Percentiles rank a stretch among this genome's conserved stretches.
phyloP scores from a whole-genome alignment of 2,797 vertebrate species.

The Megaceryle alcyon region DNA sequence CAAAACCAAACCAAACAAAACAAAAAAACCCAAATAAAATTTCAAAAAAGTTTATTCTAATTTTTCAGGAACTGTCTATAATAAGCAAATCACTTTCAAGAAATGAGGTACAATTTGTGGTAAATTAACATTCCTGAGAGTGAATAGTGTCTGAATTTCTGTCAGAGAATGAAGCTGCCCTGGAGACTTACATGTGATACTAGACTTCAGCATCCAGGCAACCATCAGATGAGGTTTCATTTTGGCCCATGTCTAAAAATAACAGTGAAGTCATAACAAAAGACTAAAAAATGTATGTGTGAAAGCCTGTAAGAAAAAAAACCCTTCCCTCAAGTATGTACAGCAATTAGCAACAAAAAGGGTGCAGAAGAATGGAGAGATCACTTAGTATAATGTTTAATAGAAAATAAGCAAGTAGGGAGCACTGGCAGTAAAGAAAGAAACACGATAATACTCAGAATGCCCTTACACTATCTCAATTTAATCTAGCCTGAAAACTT shows the following conservation, averaged over 20 bases:
- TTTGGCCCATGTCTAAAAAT: background rate
- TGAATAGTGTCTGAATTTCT: background rate
- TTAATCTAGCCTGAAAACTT: conserved; percentile 43
- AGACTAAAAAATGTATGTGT: background rate
- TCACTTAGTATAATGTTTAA: background rate
- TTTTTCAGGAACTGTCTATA: background rate
- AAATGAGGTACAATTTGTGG: conserved; percentile 17
- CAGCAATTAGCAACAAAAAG: conserved; percentile 3
- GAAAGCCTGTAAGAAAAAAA: background rate
- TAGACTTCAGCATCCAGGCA: background rate
- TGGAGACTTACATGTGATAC: background rate
- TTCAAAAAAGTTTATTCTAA: background rate
- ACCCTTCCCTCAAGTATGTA: background rate
- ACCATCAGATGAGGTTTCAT: background rate
- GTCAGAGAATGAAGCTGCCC: background rate
- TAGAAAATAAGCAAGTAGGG: background rate
- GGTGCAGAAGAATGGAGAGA: background rate
- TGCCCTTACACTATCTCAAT: background rate
- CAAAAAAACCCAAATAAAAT: background rate
- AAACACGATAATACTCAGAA: background rate
- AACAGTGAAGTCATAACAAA: background rate
- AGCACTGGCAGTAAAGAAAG: background rate
- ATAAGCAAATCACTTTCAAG: background rate
- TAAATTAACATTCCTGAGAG: conserved; percentile 17
- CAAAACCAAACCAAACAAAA: background rate